Evolutionary conservation across 64 coral and sea anemone species (phyloP).

Genomic region (Dendrophyllia cribrosa): DNA sequence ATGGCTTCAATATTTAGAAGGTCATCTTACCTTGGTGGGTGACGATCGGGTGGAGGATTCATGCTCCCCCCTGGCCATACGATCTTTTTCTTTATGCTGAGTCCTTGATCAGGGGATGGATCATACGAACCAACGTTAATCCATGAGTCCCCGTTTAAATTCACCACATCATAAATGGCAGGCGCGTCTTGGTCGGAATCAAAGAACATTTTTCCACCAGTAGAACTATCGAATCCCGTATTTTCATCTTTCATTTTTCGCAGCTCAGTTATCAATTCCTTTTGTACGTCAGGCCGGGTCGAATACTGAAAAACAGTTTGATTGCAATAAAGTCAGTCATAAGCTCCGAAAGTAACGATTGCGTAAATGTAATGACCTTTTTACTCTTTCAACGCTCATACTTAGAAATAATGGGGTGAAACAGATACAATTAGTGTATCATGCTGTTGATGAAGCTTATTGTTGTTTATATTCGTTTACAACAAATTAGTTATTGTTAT

Average conservation of each 20-base stretch:
- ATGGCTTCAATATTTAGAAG: neutral
- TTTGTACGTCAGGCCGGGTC: slow-evolving; percentile 67
- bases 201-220: slow-evolving; percentile 83
- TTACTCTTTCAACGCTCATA: too few species aligned
- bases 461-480: too few species aligned
- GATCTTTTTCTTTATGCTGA: slow-evolving; percentile 79
- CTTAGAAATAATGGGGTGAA: too few species aligned
- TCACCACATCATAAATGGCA: slow-evolving; percentile 88
- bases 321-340: neutral
- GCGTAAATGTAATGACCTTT: neutral
- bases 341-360: neutral
- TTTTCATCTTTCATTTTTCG: slow-evolving; percentile 87
- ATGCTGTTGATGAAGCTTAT: too few species aligned
- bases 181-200: slow-evolving; percentile 85
- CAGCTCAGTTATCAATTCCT: slow-evolving; percentile 66
- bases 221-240: slow-evolving; percentile 85
- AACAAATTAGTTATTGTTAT: too few species aligned
- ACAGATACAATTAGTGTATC: too few species aligned
- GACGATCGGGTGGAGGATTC: slow-evolving; percentile 49
- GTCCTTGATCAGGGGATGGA: slow-evolving; percentile 36
- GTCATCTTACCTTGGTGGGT: slow-evolving; percentile 59
- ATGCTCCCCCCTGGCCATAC: slow-evolving; percentile 95
- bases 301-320: slow-evolving; percentile 69
- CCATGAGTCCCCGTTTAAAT: slow-evolving; percentile 89
- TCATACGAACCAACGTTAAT: slow-evolving; percentile 74